Conservation (phyloP, 37 sponge, comb jelly and placozoan species). For the Tethya wilhelma region DNA sequence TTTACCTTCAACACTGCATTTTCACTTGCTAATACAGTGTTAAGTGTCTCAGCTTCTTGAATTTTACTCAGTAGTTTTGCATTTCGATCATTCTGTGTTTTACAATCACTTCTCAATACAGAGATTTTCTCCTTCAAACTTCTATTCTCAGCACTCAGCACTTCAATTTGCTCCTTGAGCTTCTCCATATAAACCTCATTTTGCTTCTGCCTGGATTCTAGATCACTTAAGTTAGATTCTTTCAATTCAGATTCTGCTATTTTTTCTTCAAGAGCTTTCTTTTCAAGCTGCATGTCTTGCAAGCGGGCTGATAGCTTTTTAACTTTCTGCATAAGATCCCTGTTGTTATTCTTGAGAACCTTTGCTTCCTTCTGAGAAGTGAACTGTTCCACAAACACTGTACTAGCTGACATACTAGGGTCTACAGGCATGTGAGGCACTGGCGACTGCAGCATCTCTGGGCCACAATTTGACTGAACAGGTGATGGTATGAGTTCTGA, state of each 20-base stretch:
- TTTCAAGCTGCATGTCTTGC: slow-evolving; percentile 18
- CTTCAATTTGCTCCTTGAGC: too few relatives aligned
- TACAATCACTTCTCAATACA: too few relatives aligned
- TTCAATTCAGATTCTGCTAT: background rate
- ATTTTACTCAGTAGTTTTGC: too few relatives aligned
- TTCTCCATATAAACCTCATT: too few relatives aligned
- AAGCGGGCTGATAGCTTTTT: slow-evolving; percentile 17
- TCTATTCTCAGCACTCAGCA: too few relatives aligned
- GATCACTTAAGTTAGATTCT: too few relatives aligned
- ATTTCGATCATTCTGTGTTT: too few relatives aligned
- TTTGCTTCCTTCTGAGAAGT: slow-evolving; percentile 1
- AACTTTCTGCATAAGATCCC: slow-evolving; percentile 22
- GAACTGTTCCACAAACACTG: background rate
- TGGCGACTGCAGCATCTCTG: too few relatives aligned
- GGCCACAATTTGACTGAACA: too few relatives aligned
- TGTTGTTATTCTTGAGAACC: slow-evolving; percentile 11
- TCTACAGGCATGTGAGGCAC: too few relatives aligned
- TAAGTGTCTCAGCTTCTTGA: background rate
- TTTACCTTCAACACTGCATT: background rate
- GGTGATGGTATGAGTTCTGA: too few relatives aligned
- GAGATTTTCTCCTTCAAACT: too few relatives aligned
- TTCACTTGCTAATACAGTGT: background rate
- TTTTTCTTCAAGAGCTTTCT: background rate
- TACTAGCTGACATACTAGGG: slow-evolving; percentile 11
- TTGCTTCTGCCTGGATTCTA: background rate